These are phyloP conservation scores for Phocoena phocoena DNA, from an alignment of 2,113 vertebrate species.

Conservation along the genomic window DNA sequence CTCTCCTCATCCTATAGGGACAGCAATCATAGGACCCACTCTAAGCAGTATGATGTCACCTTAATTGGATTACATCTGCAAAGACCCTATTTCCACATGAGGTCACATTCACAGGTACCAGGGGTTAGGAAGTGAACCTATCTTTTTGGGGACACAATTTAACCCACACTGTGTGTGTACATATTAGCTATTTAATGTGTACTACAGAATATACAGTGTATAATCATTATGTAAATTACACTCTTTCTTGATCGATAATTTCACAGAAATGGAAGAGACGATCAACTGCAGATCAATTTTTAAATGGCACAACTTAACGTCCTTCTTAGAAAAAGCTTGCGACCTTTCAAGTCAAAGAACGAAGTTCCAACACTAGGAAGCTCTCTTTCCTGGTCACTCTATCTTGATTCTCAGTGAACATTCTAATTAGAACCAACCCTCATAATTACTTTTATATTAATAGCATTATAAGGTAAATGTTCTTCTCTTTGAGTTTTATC, in stretches of 20 bases:
- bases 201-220: neutral
- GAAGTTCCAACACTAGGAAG: constrained; percentile 48
- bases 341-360: constrained; percentile 73
- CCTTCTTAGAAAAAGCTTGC: constrained; percentile 35
- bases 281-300: constrained; percentile 15
- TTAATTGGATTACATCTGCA: neutral
- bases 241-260: neutral
- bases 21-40: neutral
- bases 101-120: neutral
- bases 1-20: neutral
- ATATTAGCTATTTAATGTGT: neutral
- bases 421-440: constrained; percentile 81
- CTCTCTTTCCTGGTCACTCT: constrained; percentile 55
- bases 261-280: neutral
- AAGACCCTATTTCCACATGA: neutral
- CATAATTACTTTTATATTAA: constrained; percentile 83
- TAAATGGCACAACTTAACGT: neutral
- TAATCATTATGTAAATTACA: neutral
- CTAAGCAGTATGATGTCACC: neutral
- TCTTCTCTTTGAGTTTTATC: constrained; percentile 80
- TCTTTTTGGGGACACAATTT: neutral
- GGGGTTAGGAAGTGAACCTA: neutral
- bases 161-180: neutral
- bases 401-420: constrained; percentile 74
- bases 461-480: constrained; percentile 78